phyloP scores from a whole-genome alignment of 2,113 vertebrate species.

The Calypte anna region DNA sequence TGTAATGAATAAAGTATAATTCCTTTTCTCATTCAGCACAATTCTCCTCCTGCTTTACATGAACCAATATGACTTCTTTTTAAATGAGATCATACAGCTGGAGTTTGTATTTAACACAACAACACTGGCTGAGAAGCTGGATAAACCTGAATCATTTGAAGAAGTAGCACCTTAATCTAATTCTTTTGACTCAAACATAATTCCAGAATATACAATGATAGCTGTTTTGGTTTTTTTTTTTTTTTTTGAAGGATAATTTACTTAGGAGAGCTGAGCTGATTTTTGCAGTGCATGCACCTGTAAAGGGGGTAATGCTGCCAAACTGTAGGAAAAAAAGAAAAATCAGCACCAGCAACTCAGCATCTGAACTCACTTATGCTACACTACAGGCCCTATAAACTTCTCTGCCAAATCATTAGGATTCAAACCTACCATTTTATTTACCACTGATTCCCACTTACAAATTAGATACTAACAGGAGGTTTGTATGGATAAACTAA shows the following conservation, averaged over 20 bases:
- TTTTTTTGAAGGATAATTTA: neutral
- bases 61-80: neutral
- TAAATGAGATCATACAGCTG: neutral
- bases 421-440: neutral
- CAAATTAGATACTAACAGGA: conserved; percentile 14
- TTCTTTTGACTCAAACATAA: neutral
- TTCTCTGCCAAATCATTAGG: neutral
- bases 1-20: neutral
- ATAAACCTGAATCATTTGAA: neutral
- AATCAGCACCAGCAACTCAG: neutral
- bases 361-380: neutral
- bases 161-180: neutral
- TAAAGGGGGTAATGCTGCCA: neutral
- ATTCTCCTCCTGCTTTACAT: neutral
- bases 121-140: neutral
- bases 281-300: neutral
- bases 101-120: neutral
- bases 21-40: neutral
- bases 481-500: conserved; percentile 20
- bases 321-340: neutral
- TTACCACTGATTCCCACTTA: neutral
- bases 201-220: neutral
- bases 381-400: neutral
- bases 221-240: neutral
- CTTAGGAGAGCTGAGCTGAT: neutral